Evolutionary conservation across 1,140 invertebrate species (phyloP), one percentile per base, ranked within the genome.

Genomic region (Diorhabda carinulata): DNA sequence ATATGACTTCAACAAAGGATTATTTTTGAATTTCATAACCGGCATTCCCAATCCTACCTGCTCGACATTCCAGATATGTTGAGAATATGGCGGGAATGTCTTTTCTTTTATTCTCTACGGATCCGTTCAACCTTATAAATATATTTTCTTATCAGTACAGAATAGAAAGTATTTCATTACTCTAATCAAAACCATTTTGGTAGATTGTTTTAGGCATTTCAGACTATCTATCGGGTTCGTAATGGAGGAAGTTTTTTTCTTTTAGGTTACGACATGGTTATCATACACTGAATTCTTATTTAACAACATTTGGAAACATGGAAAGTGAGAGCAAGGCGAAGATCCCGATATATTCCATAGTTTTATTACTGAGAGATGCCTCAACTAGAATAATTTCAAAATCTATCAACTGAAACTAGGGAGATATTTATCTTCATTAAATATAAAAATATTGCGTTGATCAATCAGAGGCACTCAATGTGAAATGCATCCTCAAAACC

Each of bases 1-100:
- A 66, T 72, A 52, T 60, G 65, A 10, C 45, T 70, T 65, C 58
- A 56, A 63, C 67, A n/a, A 40, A 43, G 61, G 65, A 70, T 73
- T 70, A 73, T 70, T 70, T 72, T 73, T 66, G 66, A 73, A 66
- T 73, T 68, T 73, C 71, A 70, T 72, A 70, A 64, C 62, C 68
- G 56, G 56, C 64, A 64, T 72, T 67, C 65, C 68, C 67, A 63
- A 47, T 68, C 47, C 57, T 61, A 69, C 59, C 64, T 65, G 71
- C 64, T 68, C 66, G 58, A 60, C 66, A 72, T 69, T 68, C 67
- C 64, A 40, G 63, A 69, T 70, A 69, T 67, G 60, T 65, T 59
- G 44, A 57, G 64, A 69, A 72, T 69, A 61, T 67, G 47, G 6
- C 47, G 47, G 47, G 47, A 52, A 52, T 52, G 47, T 52, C 47